phyloP scores from a whole-genome alignment of 2,888 invertebrate genomes.

The Argyresthia goedartella region DNA sequence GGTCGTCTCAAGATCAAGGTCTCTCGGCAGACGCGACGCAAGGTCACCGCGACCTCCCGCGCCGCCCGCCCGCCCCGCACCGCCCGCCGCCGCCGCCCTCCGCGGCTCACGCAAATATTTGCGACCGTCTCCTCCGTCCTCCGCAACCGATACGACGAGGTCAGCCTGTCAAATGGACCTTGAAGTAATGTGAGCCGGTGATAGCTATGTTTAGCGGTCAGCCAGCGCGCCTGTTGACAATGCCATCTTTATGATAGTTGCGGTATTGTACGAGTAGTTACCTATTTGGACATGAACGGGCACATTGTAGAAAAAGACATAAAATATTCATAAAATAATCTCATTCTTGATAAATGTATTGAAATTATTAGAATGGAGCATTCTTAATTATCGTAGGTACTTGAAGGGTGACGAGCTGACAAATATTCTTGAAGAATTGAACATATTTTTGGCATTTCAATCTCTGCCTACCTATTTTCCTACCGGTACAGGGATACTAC shows the following conservation, averaged over 20 bases:
- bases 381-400: too few species aligned
- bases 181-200: slow-evolving; percentile 54
- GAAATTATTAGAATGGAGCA: too few species aligned
- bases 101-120: slow-evolving; percentile 61
- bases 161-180: slow-evolving; percentile 61
- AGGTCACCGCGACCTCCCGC: slow-evolving; percentile 41
- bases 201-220: slow-evolving; percentile 1
- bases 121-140: slow-evolving; percentile 66
- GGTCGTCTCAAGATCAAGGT: slow-evolving; percentile 72
- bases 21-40: slow-evolving; percentile 58
- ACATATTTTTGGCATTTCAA: too few species aligned
- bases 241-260: background rate
- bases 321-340: too few species aligned
- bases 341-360: too few species aligned
- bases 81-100: slow-evolving; percentile 18
- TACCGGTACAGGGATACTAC: too few species aligned
- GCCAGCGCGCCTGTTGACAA: background rate
- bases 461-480: too few species aligned
- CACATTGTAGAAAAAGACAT: too few species aligned
- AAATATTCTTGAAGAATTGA: too few species aligned
- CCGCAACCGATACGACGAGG: slow-evolving; percentile 70
- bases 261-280: too few species aligned
- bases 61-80: slow-evolving; percentile 16
- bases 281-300: too few species aligned
- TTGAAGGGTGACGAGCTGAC: too few species aligned